phyloP scores from a whole-genome alignment of 2,888 invertebrate genomes.

The Ornithoptera priamus region DNA sequence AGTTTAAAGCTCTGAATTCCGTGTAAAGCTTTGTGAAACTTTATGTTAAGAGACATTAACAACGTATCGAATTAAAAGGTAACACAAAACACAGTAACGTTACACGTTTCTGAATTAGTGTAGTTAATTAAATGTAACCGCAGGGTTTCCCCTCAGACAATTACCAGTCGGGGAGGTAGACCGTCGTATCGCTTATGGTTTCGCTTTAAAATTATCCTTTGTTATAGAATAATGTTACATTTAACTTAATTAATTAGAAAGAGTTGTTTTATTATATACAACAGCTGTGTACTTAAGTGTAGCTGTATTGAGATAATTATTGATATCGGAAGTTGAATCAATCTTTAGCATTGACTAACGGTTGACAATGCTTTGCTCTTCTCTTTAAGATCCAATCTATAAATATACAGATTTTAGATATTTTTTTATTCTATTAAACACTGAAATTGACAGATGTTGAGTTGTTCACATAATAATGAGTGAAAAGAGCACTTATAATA shows the following conservation, averaged over 20 bases:
- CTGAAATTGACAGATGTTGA: too few species aligned
- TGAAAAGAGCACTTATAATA: too few species aligned
- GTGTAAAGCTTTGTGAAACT: neutral
- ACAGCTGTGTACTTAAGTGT: too few species aligned
- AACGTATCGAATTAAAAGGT: constrained; percentile 3
- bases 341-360: too few species aligned
- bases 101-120: constrained; percentile 13
- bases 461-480: too few species aligned
- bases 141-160: constrained; percentile 39
- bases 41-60: neutral
- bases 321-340: too few species aligned
- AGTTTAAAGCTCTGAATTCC: too few species aligned
- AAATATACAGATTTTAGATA: too few species aligned
- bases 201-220: constrained; percentile 45
- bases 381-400: too few species aligned
- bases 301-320: too few species aligned
- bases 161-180: constrained; percentile 41
- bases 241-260: constrained; percentile 12
- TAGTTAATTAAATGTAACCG: constrained; percentile 43
- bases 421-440: too few species aligned
- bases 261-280: neutral
- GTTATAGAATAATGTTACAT: constrained; percentile 33
- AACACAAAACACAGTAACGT: constrained; percentile 1
- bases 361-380: too few species aligned
- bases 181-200: constrained; percentile 40